Conservation (phyloP, 2,113 vertebrate species). For the Onychostruthus taczanowskii region DNA sequence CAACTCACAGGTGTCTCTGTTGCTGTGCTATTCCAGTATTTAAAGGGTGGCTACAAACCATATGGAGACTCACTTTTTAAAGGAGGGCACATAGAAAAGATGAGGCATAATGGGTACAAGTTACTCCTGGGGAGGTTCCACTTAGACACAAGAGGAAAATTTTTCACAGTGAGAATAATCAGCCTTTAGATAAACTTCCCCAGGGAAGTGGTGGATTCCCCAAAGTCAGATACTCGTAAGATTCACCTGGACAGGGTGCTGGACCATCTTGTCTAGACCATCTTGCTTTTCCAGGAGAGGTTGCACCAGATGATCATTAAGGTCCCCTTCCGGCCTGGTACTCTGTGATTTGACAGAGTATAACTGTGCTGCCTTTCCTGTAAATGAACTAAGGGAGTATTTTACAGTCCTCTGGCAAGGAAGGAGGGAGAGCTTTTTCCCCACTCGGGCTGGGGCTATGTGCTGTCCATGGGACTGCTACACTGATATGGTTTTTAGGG, state of each 20-base stretch:
- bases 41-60: not conserved
- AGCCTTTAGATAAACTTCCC: not conserved
- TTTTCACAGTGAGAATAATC: not conserved
- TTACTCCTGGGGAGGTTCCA: not conserved
- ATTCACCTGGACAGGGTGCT: not conserved
- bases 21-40: not conserved
- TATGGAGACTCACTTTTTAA: not conserved
- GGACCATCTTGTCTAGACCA: not conserved
- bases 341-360: not conserved
- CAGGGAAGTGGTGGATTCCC: not conserved
- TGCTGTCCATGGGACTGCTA: not conserved
- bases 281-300: not conserved
- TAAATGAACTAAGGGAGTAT: not conserved
- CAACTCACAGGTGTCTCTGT: not conserved
- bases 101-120: not conserved
- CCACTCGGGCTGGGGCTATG: not conserved
- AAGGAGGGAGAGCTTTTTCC: not conserved
- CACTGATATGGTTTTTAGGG: not conserved
- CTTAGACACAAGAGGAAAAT: not conserved
- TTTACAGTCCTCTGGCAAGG: not conserved
- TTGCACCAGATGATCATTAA: not conserved
- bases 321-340: not conserved
- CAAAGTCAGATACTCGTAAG: not conserved
- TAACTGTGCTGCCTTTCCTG: not conserved
- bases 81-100: not conserved